Percentiles rank a stretch among this genome's conserved stretches.
These are phyloP conservation scores for Atherinosoma microstoma DNA, from an alignment of 2,797 vertebrate genomes.

Conservation along the genomic window DNA sequence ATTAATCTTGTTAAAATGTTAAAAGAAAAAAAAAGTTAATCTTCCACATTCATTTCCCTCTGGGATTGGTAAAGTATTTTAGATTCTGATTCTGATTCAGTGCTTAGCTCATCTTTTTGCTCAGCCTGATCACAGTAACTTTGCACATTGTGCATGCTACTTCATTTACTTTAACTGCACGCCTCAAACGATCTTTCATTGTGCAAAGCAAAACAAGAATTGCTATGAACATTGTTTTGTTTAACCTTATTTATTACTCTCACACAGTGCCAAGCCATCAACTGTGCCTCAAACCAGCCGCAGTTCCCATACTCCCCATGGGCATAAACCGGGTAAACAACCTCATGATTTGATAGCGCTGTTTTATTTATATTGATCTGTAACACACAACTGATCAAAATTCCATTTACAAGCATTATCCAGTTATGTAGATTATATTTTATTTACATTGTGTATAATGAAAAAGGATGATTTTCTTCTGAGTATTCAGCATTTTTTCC, in stretches of 20 bases:
- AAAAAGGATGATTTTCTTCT: neutral
- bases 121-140: neutral
- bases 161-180: neutral
- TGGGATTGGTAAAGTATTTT: neutral
- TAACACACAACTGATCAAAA: neutral
- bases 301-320: constrained; percentile 24
- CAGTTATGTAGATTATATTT: neutral
- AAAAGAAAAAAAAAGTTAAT: neutral
- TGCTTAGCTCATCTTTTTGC: neutral
- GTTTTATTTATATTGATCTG: neutral
- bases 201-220: neutral
- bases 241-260: constrained; percentile 11
- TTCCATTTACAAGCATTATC: neutral
- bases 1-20: neutral
- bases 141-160: neutral
- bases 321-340: constrained; percentile 64
- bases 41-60: neutral
- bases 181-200: neutral
- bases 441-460: neutral
- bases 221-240: neutral
- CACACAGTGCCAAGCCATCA: constrained; percentile 59
- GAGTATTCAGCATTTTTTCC: too few relatives aligned
- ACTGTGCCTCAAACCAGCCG: constrained; percentile 55
- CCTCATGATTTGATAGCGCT: neutral
- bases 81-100: neutral